These are phyloP conservation scores for Zalophus californianus DNA, from an alignment of 2,797 vertebrate genomes.

Conservation along the genomic window DNA sequence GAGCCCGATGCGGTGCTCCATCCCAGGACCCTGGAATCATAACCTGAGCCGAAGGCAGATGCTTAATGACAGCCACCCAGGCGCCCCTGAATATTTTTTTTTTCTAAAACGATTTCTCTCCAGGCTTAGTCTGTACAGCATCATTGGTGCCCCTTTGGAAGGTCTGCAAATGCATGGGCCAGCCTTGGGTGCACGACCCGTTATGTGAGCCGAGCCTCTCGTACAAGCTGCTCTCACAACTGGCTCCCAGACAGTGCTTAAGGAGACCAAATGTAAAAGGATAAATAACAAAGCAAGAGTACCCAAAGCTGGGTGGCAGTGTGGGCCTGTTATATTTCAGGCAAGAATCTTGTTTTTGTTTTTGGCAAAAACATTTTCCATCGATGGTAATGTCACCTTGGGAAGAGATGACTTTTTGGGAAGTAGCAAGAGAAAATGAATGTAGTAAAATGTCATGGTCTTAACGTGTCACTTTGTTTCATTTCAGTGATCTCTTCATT, in stretches of 20 bases:
- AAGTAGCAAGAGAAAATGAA: conserved; percentile 17
- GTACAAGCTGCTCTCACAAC: not conserved
- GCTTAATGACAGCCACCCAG: too few relatives aligned
- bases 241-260: not conserved
- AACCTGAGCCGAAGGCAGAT: too few relatives aligned
- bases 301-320: not conserved
- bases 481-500: not conserved
- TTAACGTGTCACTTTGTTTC: conserved; percentile 47
- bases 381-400: conserved; percentile 34
- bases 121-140: not conserved
- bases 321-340: not conserved
- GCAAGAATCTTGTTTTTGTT: not conserved
- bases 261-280: not conserved
- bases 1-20: too few relatives aligned
- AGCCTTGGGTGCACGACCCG: not conserved
- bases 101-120: not conserved
- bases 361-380: not conserved
- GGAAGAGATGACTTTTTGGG: not conserved
- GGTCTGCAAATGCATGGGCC: not conserved
- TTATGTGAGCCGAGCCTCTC: not conserved
- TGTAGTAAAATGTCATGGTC: not conserved
- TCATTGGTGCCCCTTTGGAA: too few relatives aligned
- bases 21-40: too few relatives aligned
- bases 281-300: not conserved
- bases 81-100: too few relatives aligned